phyloP scores from a whole-genome alignment of 2,888 invertebrate genomes.

The Asteroscopus sphinx region DNA sequence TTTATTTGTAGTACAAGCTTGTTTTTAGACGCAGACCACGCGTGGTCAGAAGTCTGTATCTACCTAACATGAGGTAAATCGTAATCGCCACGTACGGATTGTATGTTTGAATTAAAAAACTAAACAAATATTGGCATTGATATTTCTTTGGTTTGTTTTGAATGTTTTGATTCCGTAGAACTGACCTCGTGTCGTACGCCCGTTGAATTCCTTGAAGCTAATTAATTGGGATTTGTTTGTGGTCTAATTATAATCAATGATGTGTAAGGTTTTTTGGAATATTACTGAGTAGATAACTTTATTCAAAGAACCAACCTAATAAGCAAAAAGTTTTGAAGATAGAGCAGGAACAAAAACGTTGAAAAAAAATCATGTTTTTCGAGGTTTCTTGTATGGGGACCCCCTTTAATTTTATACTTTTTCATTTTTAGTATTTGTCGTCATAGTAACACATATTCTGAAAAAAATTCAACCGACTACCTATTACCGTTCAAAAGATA shows the following conservation, averaged over 20 bases:
- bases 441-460: no score
- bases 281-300: neutral
- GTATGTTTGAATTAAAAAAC: constrained; percentile 44
- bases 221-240: constrained; percentile 49
- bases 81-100: constrained; percentile 37
- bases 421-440: no score
- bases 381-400: no score
- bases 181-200: constrained; percentile 42
- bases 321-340: no score
- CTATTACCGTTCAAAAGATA: no score
- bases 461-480: no score
- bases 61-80: constrained; percentile 13
- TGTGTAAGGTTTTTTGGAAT: constrained; percentile 19
- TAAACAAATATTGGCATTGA: constrained; percentile 36
- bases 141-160: constrained; percentile 35
- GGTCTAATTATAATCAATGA: constrained; percentile 33
- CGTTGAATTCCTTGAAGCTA: constrained; percentile 37
- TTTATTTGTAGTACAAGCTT: constrained; percentile 36
- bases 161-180: constrained; percentile 47
- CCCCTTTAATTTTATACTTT: no score
- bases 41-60: constrained; percentile 18
- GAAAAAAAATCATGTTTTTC: no score
- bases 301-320: no score
- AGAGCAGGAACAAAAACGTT: no score
- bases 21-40: constrained; percentile 31